Percentiles rank a stretch among this genome's conserved stretches.
Evolutionary conservation across 2,888 invertebrate genomes (phyloP).

Genomic region (Pollenia angustigena): DNA sequence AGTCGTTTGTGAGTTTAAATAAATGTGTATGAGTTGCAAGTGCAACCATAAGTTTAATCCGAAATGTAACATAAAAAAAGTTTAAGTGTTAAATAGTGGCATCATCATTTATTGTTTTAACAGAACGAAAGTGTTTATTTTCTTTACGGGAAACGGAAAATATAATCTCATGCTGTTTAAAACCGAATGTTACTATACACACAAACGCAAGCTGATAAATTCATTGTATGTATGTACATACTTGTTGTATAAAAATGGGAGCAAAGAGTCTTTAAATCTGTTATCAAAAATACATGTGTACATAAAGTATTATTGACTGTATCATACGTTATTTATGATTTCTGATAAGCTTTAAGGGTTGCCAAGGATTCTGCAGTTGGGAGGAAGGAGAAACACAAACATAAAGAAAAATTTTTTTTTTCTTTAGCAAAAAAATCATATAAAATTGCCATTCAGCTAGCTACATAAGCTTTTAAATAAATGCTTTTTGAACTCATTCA

Average conservation of each 20-base stretch:
- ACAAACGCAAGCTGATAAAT: no score
- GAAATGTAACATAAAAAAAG: background rate
- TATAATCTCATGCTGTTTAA: background rate
- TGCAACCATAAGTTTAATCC: conserved; percentile 20
- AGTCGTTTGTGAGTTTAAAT: background rate
- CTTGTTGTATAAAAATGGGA: background rate
- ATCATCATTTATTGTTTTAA: conserved; percentile 3
- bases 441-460: no score
- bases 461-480: no score
- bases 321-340: background rate
- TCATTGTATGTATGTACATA: no score
- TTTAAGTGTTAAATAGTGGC: conserved; percentile 9
- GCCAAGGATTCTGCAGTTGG: background rate
- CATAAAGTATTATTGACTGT: conserved; percentile 7
- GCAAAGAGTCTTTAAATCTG: background rate
- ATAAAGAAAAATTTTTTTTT: no score
- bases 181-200: no score
- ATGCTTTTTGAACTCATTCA: no score
- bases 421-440: no score
- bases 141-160: conserved; percentile 4
- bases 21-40: background rate
- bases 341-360: background rate
- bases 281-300: background rate
- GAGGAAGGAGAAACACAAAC: no score
- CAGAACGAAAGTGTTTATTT: conserved; percentile 2